These are phyloP conservation scores for Hylaeus volcanicus DNA, from an alignment of 1,140 invertebrate species.

Conservation along the genomic window DNA sequence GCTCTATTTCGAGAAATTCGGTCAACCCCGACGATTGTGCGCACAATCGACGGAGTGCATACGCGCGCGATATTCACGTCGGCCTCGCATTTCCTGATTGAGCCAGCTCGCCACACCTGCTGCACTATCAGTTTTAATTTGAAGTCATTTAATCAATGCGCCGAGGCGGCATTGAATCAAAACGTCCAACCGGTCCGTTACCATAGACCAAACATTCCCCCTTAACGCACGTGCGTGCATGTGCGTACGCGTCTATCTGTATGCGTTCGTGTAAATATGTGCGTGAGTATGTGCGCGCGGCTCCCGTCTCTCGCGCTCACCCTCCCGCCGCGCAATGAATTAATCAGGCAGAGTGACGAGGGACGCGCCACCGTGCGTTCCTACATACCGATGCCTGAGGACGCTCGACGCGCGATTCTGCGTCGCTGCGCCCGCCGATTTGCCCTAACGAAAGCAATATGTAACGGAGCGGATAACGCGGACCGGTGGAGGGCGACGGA, in stretches of 20 bases:
- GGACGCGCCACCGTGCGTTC: constrained; percentile 47
- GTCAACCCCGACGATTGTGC: constrained; percentile 24
- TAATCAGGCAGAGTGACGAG: constrained; percentile 67
- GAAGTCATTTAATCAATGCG: constrained; percentile 70
- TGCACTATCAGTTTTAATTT: constrained; percentile 64
- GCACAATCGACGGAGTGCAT: neutral
- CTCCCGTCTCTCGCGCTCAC: constrained; percentile 27
- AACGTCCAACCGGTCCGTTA: constrained; percentile 55
- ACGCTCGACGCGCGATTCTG: constrained; percentile 40
- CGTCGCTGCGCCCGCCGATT: constrained; percentile 37
- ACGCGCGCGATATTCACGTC: constrained; percentile 27
- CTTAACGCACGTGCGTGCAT: constrained; percentile 16
- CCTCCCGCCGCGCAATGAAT: constrained; percentile 55
- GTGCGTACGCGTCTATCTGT: neutral
- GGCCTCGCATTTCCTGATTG: constrained; percentile 14
- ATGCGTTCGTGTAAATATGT: no score
- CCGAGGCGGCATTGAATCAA: constrained; percentile 63
- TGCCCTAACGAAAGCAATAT: constrained; percentile 42
- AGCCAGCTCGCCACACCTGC: constrained; percentile 46
- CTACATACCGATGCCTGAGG: constrained; percentile 47
- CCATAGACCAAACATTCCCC: constrained; percentile 46
- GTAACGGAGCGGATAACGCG: neutral
- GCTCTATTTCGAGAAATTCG: constrained; percentile 35
- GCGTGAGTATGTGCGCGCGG: no score
- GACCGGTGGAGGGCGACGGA: neutral